These are phyloP conservation scores for Halictus quadricinctus DNA, from an alignment of 2,888 invertebrate genomes.

Conservation along the genomic window DNA sequence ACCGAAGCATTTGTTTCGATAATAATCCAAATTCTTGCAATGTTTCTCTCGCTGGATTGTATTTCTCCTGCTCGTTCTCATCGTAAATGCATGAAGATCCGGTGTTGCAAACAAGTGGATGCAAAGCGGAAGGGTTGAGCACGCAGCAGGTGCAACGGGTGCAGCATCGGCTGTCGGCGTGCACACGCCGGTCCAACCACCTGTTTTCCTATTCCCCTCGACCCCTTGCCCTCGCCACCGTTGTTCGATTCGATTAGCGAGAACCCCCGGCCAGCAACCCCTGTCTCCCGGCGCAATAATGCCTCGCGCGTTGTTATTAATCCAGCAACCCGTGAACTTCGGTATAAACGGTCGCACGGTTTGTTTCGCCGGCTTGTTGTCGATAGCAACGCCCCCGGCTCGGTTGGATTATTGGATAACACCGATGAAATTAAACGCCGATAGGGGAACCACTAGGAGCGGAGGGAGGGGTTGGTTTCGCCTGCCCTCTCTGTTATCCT, in stretches of 20 bases:
- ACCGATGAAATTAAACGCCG: conserved; percentile 6
- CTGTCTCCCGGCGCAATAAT: conserved; percentile 5
- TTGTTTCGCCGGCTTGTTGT: background rate
- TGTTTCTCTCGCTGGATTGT: too few species aligned
- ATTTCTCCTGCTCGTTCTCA: background rate
- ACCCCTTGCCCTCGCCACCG: conserved; percentile 17
- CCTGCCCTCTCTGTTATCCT: background rate
- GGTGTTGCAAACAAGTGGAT: background rate
- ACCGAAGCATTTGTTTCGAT: too few species aligned
- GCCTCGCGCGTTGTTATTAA: conserved; percentile 30
- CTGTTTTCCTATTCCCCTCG: conserved; percentile 62
- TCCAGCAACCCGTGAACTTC: background rate
- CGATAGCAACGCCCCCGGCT: background rate
- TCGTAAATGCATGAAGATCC: background rate
- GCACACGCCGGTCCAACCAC: conserved; percentile 57
- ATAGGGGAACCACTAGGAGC: background rate
- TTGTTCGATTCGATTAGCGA: conserved; percentile 59
- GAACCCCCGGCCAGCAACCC: conserved; percentile 4
- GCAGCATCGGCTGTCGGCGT: background rate
- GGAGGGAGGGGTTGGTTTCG: background rate
- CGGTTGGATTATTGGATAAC: background rate
- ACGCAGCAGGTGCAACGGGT: background rate
- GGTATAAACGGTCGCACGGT: conserved; percentile 18
- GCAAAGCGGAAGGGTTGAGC: background rate
- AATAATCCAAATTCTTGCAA: too few species aligned